phyloP scores from a whole-genome alignment of 1,140 invertebrate genomes.

The Arctopsyche grandis region DNA sequence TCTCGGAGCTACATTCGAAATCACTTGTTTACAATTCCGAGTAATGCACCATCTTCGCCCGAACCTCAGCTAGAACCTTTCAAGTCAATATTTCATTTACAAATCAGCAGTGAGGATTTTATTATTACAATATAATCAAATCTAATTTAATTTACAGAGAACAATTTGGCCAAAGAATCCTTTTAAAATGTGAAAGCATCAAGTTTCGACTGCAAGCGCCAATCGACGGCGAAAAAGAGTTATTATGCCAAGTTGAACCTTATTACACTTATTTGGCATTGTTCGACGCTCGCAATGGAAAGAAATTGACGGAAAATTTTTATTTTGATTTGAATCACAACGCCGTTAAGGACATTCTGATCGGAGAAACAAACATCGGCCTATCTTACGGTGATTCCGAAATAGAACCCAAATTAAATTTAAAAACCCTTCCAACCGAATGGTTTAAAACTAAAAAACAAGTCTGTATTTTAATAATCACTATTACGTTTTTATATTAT shows the following conservation, averaged over 20 bases:
- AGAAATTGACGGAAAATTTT: conserved; percentile 93
- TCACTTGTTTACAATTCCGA: conserved; percentile 62
- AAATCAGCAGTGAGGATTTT: too few relatives aligned
- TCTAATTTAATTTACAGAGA: conserved; percentile 76
- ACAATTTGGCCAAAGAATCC: conserved; percentile 85
- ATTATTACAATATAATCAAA: not conserved
- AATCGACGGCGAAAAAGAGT: conserved; percentile 78
- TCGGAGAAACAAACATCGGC: conserved; percentile 61
- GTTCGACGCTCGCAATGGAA: conserved; percentile 85
- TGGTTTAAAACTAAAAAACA: conserved; percentile 65
- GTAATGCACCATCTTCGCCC: conserved; percentile 60
- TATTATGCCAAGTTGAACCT: conserved; percentile 88
- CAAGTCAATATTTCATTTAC: conserved; percentile 66
- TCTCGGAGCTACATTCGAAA: conserved; percentile 75
- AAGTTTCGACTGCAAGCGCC: conserved; percentile 85
- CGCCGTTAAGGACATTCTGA: conserved; percentile 67
- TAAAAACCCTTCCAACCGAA: conserved; percentile 63
- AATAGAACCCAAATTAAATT: conserved; percentile 64
- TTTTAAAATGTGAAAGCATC: conserved; percentile 84
- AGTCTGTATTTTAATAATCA: conserved; percentile 53
- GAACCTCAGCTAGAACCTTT: conserved; percentile 66
- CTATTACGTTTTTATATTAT: not conserved
- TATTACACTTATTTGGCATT: conserved; percentile 88
- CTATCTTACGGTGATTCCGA: conserved; percentile 64
- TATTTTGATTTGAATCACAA: conserved; percentile 88